Evolutionary conservation across 2,113 vertebrate species (phyloP), one percentile per base, ranked within the genome.

Genomic region (Lampris incognitus): DNA sequence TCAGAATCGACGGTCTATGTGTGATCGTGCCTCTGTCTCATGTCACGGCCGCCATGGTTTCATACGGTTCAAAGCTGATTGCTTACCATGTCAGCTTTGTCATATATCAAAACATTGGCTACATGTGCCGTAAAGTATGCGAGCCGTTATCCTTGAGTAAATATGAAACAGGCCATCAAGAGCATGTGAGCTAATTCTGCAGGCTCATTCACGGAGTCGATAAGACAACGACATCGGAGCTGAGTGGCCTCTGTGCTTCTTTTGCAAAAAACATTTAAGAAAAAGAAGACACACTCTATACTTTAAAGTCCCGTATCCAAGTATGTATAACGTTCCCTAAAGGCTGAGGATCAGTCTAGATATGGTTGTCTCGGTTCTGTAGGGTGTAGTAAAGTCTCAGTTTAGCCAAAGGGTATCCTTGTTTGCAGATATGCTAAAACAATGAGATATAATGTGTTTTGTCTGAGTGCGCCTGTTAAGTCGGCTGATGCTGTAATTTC

Each of bases 401-500:
- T 49, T 63, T 55, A 75, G 58, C 46, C 40, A 38, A 4, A 48
- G 4, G 7, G 59, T 69, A 55, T 64, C 65, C 74, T 24, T 24
- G 24, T 24, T 24, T 24, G 24, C 24, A 24, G 24, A 24, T 24
- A 24, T 24, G 24, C 24, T 59, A 64, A 86, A 84, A 83, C 78
- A 73, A 74, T 69, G 36, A 38, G 40, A 52, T 56, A 58, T 67
- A 65, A 40, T 49, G 67, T 65, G 69, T 86, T 79, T 82, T 87
- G 81, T 85, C 76, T 91, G 79, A 86, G 80, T 78, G 78, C 71
- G 74, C 6, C 10, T 57, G 83, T 81, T 81, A 81, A 84, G 83
- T 76, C 82, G 85, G 69, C 73, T 61, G 66, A 83, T 89, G 83
- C 58, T 81, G 88, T 90, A 69, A 85, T 85, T 89, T 81, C 91